Conservation (phyloP, 1,140 invertebrate genomes). For the Cyphomyrmex costatus region DNA sequence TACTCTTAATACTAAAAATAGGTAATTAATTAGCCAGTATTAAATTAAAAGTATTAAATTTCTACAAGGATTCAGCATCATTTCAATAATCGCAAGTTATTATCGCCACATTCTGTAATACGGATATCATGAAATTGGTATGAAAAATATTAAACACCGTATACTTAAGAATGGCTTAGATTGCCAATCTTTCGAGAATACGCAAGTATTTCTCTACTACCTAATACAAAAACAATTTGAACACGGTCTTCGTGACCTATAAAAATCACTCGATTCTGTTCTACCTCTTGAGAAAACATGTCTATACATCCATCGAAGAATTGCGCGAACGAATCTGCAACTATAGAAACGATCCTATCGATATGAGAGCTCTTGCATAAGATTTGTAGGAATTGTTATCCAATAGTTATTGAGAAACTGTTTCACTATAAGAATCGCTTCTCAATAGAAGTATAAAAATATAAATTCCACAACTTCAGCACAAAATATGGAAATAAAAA, state of each 20-base stretch:
- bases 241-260: background rate
- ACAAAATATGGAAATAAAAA: background rate
- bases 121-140: background rate
- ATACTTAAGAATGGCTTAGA: background rate
- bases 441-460: background rate
- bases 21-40: too few species aligned
- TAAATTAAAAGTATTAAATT: too few species aligned
- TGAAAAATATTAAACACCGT: background rate
- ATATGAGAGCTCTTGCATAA: slow-evolving; percentile 23
- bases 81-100: background rate
- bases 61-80: background rate
- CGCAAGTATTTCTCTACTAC: background rate
- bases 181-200: slow-evolving; percentile 2
- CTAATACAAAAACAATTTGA: slow-evolving; percentile 15
- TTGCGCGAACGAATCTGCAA: background rate
- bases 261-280: background rate
- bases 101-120: background rate
- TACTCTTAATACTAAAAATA: too few species aligned
- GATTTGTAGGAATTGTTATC: slow-evolving; percentile 38
- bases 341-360: slow-evolving; percentile 22
- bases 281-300: background rate
- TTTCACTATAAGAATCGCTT: background rate
- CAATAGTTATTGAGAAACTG: slow-evolving; percentile 22
- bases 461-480: background rate
- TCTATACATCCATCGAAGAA: background rate